Evolutionary conservation across 2,113 vertebrate species (phyloP).

Genomic region (mouse (Mus musculus)): DNA sequence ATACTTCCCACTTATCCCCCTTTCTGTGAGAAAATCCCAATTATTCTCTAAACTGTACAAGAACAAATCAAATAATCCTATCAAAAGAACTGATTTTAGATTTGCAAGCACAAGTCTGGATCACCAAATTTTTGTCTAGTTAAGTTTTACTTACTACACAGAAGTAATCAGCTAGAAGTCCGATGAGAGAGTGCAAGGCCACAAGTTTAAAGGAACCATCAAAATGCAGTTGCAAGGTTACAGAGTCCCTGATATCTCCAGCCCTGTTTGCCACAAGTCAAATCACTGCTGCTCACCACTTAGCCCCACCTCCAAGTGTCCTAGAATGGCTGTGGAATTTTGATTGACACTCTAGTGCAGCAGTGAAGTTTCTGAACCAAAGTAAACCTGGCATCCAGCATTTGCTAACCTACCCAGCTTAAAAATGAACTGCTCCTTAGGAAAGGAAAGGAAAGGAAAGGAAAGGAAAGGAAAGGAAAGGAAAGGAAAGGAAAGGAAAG

Average conservation of each 20-base stretch:
- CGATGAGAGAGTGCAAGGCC: background rate
- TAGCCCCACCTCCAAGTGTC: conserved; percentile 62
- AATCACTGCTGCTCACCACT: background rate
- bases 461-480: rapidly evolving
- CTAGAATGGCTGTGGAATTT: conserved; percentile 63
- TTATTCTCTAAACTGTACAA: background rate
- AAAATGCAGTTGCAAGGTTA: conserved; percentile 32
- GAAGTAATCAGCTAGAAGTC: conserved; percentile 65
- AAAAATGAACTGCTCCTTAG: conserved; percentile 61
- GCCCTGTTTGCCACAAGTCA: conserved; percentile 56
- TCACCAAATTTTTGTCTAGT: background rate
- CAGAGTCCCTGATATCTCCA: conserved; percentile 25
- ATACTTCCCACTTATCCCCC: background rate
- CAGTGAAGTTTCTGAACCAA: conserved; percentile 35
- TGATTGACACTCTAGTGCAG: conserved; percentile 57
- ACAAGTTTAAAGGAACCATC: background rate
- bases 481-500: too few relatives aligned
- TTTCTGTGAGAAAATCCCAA: background rate
- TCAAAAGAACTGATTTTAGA: background rate
- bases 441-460: rapidly evolving
- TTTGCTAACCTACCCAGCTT: conserved; percentile 48
- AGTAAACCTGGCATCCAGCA: conserved; percentile 7
- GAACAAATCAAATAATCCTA: conserved; percentile 48
- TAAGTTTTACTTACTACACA: conserved; percentile 25
- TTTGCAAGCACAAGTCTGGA: background rate